Evolutionary conservation across 2,797 vertebrate species (phyloP), one percentile per base, ranked within the genome.

Genomic region (Rhinella marina): DNA sequence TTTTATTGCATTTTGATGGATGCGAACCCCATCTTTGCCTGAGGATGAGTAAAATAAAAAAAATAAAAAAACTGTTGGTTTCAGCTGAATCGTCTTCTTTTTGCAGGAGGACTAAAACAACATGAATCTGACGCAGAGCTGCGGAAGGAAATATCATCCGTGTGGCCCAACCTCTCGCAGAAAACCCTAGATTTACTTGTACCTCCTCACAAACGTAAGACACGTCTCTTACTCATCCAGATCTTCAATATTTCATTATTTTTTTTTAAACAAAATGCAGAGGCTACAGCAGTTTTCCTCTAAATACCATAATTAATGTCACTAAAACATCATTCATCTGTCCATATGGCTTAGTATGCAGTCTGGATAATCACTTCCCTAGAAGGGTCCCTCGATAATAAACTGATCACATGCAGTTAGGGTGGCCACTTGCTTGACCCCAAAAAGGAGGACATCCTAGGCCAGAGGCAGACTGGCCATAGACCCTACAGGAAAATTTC

Each of bases 121-220:
- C 96, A 97, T 81, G 93, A 97, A 84, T 95, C 94, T 52, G 98
- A 99, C 0, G 96, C 97, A 0, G 96, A 97, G 90, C 85, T 99
- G 81, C 96, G 97, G 88, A 98, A 98, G 91, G 97, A 99, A 92
- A 94, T 99, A 82, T 93, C 96, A 0, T 94, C 96, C 0, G 97
- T 99, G 90, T 99, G 98, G 98, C 96, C 97, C 84, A 98, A 94
- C 84, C 95, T 99, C 14, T 98, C 97, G 68, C 97, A 97, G 91
- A 99, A 98, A 94, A 97, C 96, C 7, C 92, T 99, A 95, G 97
- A 98, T 91, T 92, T 99, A 72, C 90, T 99, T 91, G 98, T 99
- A 88, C 98, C 97, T 0, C 97, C 97, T 86, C 98, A 99, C 91
- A 98, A 97, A 95, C 95, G 97, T 98, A 93, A 96, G 96, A 90